A percentile compares a stretch with the other conserved stretches of the same genome.
Conservation (phyloP, 2,888 invertebrate species). For the Kuschelorhynchus macadamiae region DNA sequence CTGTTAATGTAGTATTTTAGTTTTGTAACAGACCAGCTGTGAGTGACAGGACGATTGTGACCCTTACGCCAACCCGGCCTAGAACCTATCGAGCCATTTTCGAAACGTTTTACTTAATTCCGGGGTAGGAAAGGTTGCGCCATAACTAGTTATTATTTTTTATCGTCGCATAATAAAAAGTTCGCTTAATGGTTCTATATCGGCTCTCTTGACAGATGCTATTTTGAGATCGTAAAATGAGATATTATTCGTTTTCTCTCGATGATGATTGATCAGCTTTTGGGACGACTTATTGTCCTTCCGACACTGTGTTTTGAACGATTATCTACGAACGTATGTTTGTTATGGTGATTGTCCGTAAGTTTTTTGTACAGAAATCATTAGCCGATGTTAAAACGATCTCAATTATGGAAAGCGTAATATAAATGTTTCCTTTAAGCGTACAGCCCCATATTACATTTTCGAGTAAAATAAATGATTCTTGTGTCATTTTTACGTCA, state of each 20-base stretch:
- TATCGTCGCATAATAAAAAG: constrained; percentile 41
- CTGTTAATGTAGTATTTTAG: constrained; percentile 67
- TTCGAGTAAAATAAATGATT: no score
- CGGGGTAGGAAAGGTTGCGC: constrained; percentile 45
- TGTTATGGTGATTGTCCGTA: no score
- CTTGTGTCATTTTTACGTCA: no score
- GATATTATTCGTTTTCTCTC: constrained; percentile 34
- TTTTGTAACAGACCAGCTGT: constrained; percentile 62
- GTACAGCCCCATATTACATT: no score
- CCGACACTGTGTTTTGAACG: background rate
- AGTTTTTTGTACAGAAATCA: no score
- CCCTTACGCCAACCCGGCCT: constrained; percentile 53
- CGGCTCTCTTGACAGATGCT: constrained; percentile 45
- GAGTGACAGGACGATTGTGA: constrained; percentile 55
- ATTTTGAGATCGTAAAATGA: constrained; percentile 29
- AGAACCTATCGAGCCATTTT: constrained; percentile 25
- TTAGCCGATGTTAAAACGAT: no score
- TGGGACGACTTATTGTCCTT: background rate
- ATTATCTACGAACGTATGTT: no score
- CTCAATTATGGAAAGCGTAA: no score
- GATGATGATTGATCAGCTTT: constrained; percentile 37
- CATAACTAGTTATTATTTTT: constrained; percentile 48
- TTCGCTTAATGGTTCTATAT: constrained; percentile 40
- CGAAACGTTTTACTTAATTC: constrained; percentile 42
- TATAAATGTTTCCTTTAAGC: no score